phyloP scores from a whole-genome alignment of 2,113 vertebrate genomes.

The Opisthocomus hoazin region DNA sequence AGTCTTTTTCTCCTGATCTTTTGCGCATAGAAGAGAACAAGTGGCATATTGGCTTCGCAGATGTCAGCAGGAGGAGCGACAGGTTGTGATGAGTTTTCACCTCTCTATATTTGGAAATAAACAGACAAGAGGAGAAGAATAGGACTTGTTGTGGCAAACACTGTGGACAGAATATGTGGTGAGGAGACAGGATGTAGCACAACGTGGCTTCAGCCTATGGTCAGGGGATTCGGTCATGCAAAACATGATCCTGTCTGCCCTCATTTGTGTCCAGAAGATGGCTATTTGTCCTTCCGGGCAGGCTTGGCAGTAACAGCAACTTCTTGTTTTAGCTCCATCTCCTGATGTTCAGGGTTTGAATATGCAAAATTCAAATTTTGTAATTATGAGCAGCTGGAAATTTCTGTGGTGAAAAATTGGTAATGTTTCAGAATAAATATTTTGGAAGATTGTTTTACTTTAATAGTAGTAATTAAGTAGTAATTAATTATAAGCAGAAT shows the following conservation, averaged over 20 bases:
- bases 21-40: neutral
- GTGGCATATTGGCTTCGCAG: neutral
- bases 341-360: neutral
- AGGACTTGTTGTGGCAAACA: neutral
- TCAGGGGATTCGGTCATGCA: neutral
- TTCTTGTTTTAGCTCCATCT: neutral
- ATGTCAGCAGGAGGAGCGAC: neutral
- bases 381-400: neutral
- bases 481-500: neutral
- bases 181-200: neutral
- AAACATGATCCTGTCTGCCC: neutral
- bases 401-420: neutral
- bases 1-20: neutral
- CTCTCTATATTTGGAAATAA: neutral
- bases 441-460: conserved; percentile 2
- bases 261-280: neutral
- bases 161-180: neutral
- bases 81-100: neutral
- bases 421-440: neutral
- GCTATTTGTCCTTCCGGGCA: neutral
- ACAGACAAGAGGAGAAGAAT: neutral
- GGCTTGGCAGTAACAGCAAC: neutral
- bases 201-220: neutral
- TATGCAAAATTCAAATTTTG: neutral
- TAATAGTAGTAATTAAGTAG: neutral